These are phyloP conservation scores for Zosterops lateralis DNA, from an alignment of 2,113 vertebrate species.

Conservation along the genomic window DNA sequence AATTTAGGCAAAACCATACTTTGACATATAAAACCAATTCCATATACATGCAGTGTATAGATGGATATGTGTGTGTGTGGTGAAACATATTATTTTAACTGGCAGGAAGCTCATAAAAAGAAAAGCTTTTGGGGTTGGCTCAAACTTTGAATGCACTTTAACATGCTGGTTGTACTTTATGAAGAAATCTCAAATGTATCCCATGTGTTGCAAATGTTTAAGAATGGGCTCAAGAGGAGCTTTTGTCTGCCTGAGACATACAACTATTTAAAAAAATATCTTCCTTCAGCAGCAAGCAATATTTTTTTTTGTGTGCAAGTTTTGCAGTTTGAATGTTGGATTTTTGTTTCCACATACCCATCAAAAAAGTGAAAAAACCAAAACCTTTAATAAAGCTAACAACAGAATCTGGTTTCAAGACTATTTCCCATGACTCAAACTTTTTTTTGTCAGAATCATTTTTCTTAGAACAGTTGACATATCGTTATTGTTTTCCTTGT, in stretches of 20 bases:
- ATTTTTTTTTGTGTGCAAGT: conserved; percentile 52
- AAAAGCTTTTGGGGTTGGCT: conserved; percentile 33
- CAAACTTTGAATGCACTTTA: conserved; percentile 1
- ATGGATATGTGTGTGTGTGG: background rate
- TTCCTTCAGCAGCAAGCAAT: conserved; percentile 11
- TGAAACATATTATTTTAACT: conserved; percentile 44
- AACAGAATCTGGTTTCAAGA: conserved; percentile 32
- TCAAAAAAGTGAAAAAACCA: background rate
- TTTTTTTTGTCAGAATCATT: background rate
- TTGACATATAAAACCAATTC: background rate
- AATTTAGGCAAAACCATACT: background rate
- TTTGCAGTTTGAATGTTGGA: conserved; percentile 38
- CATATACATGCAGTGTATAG: background rate
- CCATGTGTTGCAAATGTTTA: conserved; percentile 61
- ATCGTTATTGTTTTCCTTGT: conserved; percentile 31
- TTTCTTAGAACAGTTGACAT: conserved; percentile 27
- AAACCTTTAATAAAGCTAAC: background rate
- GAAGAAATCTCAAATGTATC: conserved; percentile 50
- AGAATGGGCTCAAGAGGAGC: conserved; percentile 14
- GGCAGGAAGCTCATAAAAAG: conserved; percentile 52
- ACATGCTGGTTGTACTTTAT: conserved; percentile 16
- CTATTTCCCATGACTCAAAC: conserved; percentile 35
- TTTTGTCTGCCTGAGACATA: conserved; percentile 27
- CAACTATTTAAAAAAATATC: conserved; percentile 9
- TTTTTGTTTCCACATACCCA: background rate